These are phyloP conservation scores for Pseudochirops corinnae DNA, from an alignment of 2,797 vertebrate species.

Conservation along the genomic window DNA sequence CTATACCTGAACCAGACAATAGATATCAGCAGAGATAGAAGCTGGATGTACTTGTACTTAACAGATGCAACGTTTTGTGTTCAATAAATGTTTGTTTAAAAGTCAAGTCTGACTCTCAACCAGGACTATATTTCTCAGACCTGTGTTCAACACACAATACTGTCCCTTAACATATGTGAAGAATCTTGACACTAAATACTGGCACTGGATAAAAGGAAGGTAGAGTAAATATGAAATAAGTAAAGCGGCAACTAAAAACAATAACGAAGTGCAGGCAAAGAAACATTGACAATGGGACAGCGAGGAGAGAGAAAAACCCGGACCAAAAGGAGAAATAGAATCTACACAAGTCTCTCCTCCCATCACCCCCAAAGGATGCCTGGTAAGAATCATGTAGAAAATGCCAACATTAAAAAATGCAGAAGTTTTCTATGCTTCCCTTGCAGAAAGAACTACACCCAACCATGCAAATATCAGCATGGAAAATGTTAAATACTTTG, in stretches of 20 bases:
- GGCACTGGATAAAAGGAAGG: not conserved
- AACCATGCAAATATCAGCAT: not conserved
- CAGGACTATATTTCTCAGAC: not conserved
- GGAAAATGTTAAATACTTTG: slow-evolving; percentile 36
- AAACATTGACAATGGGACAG: not conserved
- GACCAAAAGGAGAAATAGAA: not conserved
- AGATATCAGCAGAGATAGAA: not conserved
- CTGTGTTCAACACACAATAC: not conserved
- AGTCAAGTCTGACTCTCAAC: not conserved
- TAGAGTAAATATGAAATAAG: not conserved
- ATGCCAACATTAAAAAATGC: not conserved
- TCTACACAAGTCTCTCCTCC: not conserved
- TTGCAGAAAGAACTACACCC: not conserved
- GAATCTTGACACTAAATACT: not conserved
- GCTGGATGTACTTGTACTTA: not conserved
- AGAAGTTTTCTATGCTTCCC: not conserved
- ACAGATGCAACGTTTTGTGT: not conserved
- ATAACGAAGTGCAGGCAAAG: not conserved
- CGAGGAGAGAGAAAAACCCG: not conserved
- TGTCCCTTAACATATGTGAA: not conserved
- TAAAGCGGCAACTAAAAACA: not conserved
- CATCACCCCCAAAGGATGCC: not conserved
- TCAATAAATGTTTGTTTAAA: not conserved
- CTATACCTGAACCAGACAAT: not conserved
- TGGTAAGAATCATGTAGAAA: not conserved